Percentiles rank a stretch among this genome's conserved stretches.
phyloP scores from a whole-genome alignment of 2,888 invertebrate genomes.

The Hemistola chrysoprasaria region DNA sequence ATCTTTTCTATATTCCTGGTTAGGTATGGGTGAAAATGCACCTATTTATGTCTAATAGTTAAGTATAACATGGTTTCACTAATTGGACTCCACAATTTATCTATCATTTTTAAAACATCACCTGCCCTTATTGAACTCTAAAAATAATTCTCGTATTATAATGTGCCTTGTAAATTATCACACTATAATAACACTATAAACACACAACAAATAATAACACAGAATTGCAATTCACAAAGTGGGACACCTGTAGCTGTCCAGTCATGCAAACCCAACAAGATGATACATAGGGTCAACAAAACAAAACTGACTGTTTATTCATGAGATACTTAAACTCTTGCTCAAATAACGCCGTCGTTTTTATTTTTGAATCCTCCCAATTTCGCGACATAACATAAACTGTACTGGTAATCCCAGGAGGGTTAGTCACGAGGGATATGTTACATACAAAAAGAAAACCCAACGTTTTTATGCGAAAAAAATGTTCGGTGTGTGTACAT shows the following conservation, averaged over 20 bases:
- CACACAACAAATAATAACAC: too few relatives aligned
- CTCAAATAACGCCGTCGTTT: slow-evolving; percentile 38
- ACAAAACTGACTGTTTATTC: slow-evolving; percentile 30
- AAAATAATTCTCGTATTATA: too few relatives aligned
- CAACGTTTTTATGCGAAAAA: slow-evolving; percentile 42
- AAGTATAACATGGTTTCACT: too few relatives aligned
- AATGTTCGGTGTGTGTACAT: slow-evolving; percentile 41
- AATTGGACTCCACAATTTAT: too few relatives aligned
- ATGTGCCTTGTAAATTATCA: too few relatives aligned
- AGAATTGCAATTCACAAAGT: too few relatives aligned
- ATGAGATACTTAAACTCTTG: slow-evolving; percentile 33
- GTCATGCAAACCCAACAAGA: slow-evolving; percentile 8
- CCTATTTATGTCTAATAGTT: too few relatives aligned
- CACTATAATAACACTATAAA: too few relatives aligned
- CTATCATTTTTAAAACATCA: too few relatives aligned
- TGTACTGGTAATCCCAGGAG: slow-evolving; percentile 45
- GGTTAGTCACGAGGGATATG: slow-evolving; percentile 45
- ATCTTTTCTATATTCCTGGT: too few relatives aligned
- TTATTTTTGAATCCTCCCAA: slow-evolving; percentile 53
- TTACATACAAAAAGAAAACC: slow-evolving; percentile 41
- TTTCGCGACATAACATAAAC: slow-evolving; percentile 51
- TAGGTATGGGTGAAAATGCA: too few relatives aligned
- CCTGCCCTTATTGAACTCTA: too few relatives aligned
- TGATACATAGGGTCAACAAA: slow-evolving; percentile 22
- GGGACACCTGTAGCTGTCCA: slow-evolving; percentile 10